A percentile compares a stretch with the other conserved stretches of the same genome.
phyloP scores from a whole-genome alignment of 64 coral and sea anemone genomes.

The Hydrozoanthus tunicans region DNA sequence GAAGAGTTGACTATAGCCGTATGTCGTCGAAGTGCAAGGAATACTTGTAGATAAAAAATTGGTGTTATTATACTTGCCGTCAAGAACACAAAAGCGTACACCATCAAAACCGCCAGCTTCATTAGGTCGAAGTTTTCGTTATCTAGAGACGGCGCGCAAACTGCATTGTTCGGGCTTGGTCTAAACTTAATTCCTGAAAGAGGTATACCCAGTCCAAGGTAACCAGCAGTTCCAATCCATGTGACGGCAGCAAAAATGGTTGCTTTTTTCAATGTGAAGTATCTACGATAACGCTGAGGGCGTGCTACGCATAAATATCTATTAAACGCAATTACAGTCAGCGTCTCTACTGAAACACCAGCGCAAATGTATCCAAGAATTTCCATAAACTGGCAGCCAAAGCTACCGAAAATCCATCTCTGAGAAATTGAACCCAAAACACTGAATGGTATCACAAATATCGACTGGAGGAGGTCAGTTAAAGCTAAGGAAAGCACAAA shows the following conservation, averaged over 20 bases:
- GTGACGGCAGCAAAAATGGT: background rate
- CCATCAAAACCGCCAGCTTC: background rate
- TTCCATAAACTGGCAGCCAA: constrained; percentile 39
- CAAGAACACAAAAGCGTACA: constrained; percentile 1
- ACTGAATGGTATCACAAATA: constrained; percentile 47
- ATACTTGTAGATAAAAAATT: constrained; percentile 4
- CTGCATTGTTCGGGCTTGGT: background rate
- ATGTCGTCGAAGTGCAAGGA: constrained; percentile 26
- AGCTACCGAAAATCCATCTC: constrained; percentile 34
- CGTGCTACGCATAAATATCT: constrained; percentile 60
- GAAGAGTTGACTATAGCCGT: background rate
- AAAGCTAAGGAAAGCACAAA: constrained; percentile 45
- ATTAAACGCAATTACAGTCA: constrained; percentile 61
- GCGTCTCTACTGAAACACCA: constrained; percentile 51
- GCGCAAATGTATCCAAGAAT: constrained; percentile 26
- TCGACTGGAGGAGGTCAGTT: constrained; percentile 43
- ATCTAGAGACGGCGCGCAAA: constrained; percentile 14
- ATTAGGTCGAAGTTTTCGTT: background rate
- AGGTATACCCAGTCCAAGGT: background rate
- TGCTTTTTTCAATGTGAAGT: constrained; percentile 33
- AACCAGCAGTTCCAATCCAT: constrained; percentile 11
- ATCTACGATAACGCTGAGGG: constrained; percentile 42
- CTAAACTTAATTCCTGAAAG: constrained; percentile 30
- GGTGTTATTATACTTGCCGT: constrained; percentile 21
- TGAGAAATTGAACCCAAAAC: background rate